These are phyloP conservation scores for Drosophila mimica DNA, from an alignment of 2,888 invertebrate genomes.

Conservation along the genomic window DNA sequence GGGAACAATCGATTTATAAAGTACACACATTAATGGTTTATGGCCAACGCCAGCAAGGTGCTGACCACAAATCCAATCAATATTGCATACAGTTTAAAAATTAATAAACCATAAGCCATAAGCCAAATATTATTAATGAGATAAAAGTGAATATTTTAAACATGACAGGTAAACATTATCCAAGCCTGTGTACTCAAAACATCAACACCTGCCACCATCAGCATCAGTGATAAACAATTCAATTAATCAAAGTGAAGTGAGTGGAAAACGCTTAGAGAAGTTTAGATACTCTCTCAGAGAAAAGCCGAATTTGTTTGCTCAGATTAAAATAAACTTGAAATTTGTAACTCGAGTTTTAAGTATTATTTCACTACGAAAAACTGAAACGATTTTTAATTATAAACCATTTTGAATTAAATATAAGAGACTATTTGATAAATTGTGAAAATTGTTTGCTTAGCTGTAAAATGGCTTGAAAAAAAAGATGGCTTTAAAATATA, in stretches of 20 bases:
- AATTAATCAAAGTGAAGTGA: slow-evolving; percentile 54
- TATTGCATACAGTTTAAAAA: slow-evolving; percentile 40
- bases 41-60: neutral
- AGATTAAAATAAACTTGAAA: neutral
- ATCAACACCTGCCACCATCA: slow-evolving; percentile 24
- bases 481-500: neutral
- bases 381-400: neutral
- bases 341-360: neutral
- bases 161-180: slow-evolving; percentile 46
- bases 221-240: slow-evolving; percentile 53
- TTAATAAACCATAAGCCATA: slow-evolving; percentile 49
- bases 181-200: slow-evolving; percentile 28
- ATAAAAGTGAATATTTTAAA: slow-evolving; percentile 50
- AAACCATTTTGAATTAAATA: neutral
- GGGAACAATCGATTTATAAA: slow-evolving; percentile 14
- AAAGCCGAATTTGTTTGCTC: neutral
- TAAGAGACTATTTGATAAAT: neutral
- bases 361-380: neutral
- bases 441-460: neutral
- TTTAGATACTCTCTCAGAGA: neutral
- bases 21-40: slow-evolving; percentile 10
- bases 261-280: neutral
- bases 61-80: slow-evolving; percentile 53
- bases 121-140: slow-evolving; percentile 58
- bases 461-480: neutral